Evolutionary conservation across 92 coral and sea anemone species (phyloP).

Genomic region (Parazoanthus swiftii): DNA sequence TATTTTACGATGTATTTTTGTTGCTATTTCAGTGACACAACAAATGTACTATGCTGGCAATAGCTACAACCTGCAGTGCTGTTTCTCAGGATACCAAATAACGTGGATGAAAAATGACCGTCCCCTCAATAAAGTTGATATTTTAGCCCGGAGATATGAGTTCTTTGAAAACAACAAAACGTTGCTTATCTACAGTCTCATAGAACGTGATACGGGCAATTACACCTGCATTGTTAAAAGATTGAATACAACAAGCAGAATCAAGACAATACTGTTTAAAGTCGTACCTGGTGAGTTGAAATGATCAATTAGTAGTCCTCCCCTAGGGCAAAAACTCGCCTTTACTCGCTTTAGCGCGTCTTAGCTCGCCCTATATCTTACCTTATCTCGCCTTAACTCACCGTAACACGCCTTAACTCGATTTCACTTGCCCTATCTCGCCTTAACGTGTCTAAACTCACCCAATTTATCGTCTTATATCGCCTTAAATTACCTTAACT

Average conservation of each 20-base stretch:
- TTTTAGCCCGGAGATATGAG: neutral
- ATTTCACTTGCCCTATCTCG: too few species aligned
- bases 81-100: slow-evolving; percentile 12
- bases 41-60: neutral
- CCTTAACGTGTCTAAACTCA: too few species aligned
- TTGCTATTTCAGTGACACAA: slow-evolving; percentile 7
- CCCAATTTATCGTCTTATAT: too few species aligned
- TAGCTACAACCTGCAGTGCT: slow-evolving; percentile 21
- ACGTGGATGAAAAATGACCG: slow-evolving; percentile 25
- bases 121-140: neutral
- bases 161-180: neutral
- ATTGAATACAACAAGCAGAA: neutral
- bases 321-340: too few species aligned
- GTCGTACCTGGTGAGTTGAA: slow-evolving; percentile 8
- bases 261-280: neutral
- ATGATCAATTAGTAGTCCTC: too few species aligned
- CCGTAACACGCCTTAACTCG: too few species aligned
- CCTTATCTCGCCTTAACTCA: too few species aligned
- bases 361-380: too few species aligned
- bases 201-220: slow-evolving; percentile 32
- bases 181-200: neutral
- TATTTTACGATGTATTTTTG: neutral
- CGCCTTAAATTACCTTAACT: too few species aligned
- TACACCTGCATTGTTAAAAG: slow-evolving; percentile 30
- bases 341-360: too few species aligned